Conservation (phyloP, 23 tunicate species). For the Oikopleura albicans region DNA sequence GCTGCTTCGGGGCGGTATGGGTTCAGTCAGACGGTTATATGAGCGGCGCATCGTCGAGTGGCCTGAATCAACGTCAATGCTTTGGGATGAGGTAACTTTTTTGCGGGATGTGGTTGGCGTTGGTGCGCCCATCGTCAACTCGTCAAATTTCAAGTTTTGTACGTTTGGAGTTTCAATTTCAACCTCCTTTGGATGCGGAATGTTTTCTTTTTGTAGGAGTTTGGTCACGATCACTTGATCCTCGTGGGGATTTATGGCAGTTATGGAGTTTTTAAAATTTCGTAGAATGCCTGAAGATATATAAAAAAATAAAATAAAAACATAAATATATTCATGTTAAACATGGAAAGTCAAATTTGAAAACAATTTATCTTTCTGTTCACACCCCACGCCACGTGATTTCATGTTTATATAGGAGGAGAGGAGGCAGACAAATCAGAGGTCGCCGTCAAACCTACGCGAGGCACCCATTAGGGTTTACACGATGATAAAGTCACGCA, state of each 20-base stretch:
- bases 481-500: no score
- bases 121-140: neutral
- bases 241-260: neutral
- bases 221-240: neutral
- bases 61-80: neutral
- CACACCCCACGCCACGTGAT: no score
- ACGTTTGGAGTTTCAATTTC: conserved; percentile 1
- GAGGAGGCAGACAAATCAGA: no score
- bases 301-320: no score
- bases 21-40: neutral
- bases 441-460: no score
- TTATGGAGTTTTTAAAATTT: neutral
- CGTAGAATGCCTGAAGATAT: neutral
- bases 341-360: no score
- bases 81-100: neutral
- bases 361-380: no score
- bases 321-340: no score
- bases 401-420: no score
- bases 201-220: conserved; percentile 11
- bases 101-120: neutral
- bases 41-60: neutral
- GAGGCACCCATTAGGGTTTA: no score
- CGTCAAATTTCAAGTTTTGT: neutral
- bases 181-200: neutral
- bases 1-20: neutral